Percentiles rank a stretch among this genome's conserved stretches.
phyloP scores from a whole-genome alignment of 2,113 vertebrate genomes.

The Eolophus roseicapilla region DNA sequence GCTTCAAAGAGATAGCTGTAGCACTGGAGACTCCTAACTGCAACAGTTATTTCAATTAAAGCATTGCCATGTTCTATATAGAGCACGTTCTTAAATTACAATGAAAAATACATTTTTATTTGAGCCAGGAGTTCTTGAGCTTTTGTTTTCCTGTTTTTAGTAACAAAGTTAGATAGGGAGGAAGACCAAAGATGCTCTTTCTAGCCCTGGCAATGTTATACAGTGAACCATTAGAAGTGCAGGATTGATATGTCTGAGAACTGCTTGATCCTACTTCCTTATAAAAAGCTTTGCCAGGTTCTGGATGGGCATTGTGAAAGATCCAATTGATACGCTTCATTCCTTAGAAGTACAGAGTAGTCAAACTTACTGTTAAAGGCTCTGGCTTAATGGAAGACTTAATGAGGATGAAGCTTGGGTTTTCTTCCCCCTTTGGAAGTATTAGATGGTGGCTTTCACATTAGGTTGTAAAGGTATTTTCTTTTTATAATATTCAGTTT shows the following conservation, averaged over 20 bases:
- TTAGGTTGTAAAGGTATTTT: not conserved
- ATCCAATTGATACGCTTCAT: rapidly evolving
- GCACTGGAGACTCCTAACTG: not conserved
- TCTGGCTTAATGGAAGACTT: not conserved
- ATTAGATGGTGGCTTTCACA: not conserved
- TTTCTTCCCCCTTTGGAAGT: not conserved
- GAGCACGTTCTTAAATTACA: not conserved
- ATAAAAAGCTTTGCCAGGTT: not conserved
- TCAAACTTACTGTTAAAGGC: not conserved
- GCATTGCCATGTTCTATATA: not conserved
- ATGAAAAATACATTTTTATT: not conserved
- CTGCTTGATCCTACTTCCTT: not conserved
- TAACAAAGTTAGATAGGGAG: not conserved
- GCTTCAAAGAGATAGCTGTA: not conserved
- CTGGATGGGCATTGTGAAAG: not conserved
- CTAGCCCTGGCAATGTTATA: not conserved
- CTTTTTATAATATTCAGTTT: not conserved
- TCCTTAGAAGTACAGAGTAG: not conserved
- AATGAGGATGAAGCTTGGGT: not conserved
- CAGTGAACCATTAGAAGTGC: not conserved
- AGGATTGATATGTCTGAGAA: not conserved
- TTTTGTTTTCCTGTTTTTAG: not conserved
- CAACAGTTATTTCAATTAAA: not conserved
- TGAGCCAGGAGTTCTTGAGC: not conserved
- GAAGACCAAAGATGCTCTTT: not conserved